phyloP scores from a whole-genome alignment of 2,797 vertebrate species.

The Naso thynnoides region DNA sequence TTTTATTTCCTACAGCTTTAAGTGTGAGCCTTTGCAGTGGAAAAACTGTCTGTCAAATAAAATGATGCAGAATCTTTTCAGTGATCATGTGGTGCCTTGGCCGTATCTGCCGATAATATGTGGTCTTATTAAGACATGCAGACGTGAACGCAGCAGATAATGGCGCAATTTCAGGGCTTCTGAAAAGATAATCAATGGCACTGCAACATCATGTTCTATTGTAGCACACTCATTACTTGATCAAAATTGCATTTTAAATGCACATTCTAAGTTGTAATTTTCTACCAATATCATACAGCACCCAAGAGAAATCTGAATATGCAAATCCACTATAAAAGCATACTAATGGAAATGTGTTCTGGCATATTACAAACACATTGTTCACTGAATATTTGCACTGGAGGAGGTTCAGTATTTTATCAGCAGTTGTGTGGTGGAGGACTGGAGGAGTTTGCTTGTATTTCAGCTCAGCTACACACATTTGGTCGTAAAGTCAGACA shows the following conservation, averaged over 20 bases:
- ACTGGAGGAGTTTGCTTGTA: background rate
- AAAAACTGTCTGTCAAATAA: slow-evolving; percentile 65
- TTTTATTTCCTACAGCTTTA: slow-evolving; percentile 25
- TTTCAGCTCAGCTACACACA: slow-evolving; percentile 8
- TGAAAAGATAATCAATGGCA: background rate
- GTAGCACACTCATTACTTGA: background rate
- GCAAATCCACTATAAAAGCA: slow-evolving; percentile 29
- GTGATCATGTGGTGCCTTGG: slow-evolving; percentile 31
- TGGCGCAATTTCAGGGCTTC: slow-evolving; percentile 5
- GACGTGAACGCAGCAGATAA: slow-evolving; percentile 28
- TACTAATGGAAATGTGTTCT: background rate
- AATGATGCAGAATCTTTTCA: slow-evolving; percentile 39
- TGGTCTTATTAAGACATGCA: slow-evolving; percentile 45
- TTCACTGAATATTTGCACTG: slow-evolving; percentile 15
- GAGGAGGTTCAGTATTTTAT: slow-evolving; percentile 14
- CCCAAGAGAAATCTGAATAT: slow-evolving; percentile 31
- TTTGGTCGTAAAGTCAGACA: slow-evolving; percentile 5
- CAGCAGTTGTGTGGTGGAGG: background rate
- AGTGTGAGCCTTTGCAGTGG: slow-evolving; percentile 25
- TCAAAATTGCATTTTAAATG: slow-evolving; percentile 10
- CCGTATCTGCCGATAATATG: slow-evolving; percentile 22
- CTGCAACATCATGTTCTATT: background rate
- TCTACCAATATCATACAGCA: background rate
- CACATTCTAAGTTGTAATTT: background rate
- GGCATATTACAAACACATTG: background rate